phyloP scores from a whole-genome alignment of 2,797 vertebrate genomes.

The Lepidocolaptes lacrymiger region DNA sequence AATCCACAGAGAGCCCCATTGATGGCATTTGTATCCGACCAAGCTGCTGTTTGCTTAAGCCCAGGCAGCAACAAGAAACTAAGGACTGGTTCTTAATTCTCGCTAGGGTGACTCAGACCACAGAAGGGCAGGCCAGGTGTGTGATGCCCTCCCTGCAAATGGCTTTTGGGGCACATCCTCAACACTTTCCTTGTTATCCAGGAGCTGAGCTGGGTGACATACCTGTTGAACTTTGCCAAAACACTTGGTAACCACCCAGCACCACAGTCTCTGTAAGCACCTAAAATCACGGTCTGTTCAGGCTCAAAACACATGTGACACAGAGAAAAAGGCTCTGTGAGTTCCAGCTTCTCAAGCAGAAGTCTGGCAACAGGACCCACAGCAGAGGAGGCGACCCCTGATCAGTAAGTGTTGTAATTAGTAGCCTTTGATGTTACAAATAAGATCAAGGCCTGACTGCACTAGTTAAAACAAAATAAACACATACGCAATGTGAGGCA shows the following conservation, averaged over 20 bases:
- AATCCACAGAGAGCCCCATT: rapidly evolving
- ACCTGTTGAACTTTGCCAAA: not conserved
- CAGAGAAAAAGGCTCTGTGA: not conserved
- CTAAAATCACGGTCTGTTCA: not conserved
- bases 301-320: rapidly evolving
- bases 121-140: rapidly evolving
- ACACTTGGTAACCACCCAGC: not conserved
- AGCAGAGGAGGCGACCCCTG: not conserved
- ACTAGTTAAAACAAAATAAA: not conserved
- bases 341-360: not conserved
- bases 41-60: not conserved
- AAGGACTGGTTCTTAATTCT: not conserved
- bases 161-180: not conserved
- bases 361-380: not conserved
- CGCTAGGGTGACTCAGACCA: rapidly evolving
- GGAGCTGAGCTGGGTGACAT: rapidly evolving
- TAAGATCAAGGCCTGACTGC: not conserved
- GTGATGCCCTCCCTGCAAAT: not conserved
- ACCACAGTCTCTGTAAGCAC: not conserved
- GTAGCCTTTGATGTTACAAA: not conserved
- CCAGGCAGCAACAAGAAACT: not conserved
- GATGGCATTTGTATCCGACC: not conserved
- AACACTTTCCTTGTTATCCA: not conserved
- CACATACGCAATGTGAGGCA: not conserved
- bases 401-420: not conserved